phyloP scores from a whole-genome alignment of 2,888 invertebrate species.

The Aphodius granarius region DNA sequence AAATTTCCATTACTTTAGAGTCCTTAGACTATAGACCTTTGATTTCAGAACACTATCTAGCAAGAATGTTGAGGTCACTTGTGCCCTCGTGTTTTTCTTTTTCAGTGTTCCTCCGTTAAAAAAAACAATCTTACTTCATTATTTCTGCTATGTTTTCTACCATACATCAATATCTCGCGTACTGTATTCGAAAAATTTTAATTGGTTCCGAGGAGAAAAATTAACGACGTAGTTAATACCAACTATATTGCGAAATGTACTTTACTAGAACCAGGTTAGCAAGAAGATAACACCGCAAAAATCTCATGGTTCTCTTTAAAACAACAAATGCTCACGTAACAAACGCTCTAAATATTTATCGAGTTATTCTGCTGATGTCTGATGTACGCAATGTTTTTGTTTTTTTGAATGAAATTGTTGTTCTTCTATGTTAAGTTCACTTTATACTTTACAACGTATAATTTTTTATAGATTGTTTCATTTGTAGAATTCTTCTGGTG shows the following conservation, averaged over 20 bases:
- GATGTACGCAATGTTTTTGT: neutral
- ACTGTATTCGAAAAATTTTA: neutral
- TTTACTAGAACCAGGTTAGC: neutral
- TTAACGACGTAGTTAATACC: neutral
- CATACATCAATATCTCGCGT: neutral
- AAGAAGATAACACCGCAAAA: neutral
- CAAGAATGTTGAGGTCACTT: too few species aligned
- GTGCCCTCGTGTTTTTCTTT: neutral
- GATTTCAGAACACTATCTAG: too few species aligned
- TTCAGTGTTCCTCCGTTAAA: neutral
- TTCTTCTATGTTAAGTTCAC: neutral
- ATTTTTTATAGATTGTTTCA: neutral
- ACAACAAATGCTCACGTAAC: neutral
- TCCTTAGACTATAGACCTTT: too few species aligned
- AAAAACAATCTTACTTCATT: neutral
- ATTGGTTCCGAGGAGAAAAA: neutral
- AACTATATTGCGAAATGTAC: neutral
- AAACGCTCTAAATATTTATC: neutral
- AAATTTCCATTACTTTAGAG: too few species aligned
- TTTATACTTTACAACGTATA: neutral
- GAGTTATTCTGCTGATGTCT: neutral
- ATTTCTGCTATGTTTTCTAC: neutral
- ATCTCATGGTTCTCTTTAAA: neutral
- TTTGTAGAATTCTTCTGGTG: neutral
- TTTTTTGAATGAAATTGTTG: neutral